Conservation (phyloP, 2,113 vertebrate species). For the Chascanopsetta lugubris region DNA sequence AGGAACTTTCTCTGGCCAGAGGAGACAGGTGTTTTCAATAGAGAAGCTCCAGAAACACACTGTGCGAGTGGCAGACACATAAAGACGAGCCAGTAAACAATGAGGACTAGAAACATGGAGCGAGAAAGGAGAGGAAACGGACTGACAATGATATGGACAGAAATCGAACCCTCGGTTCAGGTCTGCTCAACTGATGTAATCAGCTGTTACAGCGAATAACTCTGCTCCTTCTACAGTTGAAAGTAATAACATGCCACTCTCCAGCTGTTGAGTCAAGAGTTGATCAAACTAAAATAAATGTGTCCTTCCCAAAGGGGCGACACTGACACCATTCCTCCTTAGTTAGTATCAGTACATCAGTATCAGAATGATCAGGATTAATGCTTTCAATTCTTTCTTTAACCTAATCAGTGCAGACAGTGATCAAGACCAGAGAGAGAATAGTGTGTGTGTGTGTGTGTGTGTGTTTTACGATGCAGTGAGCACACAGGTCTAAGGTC, state of each 20-base stretch:
- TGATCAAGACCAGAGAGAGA: not conserved
- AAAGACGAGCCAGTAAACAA: no score
- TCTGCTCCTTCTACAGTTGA: no score
- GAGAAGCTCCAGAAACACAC: not conserved
- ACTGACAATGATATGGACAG: no score
- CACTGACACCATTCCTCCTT: not conserved
- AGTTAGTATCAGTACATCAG: not conserved
- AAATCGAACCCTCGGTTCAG: no score
- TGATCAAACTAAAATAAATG: not conserved
- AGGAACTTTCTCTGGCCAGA: no score
- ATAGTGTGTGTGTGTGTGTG: not conserved
- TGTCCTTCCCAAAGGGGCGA: not conserved
- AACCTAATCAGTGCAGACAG: constrained; percentile 24
- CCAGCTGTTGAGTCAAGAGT: not conserved
- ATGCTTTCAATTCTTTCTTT: constrained; percentile 4
- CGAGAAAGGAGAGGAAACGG: no score
- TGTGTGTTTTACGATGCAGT: constrained; percentile 23
- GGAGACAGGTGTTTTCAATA: no score
- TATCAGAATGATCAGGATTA: constrained; percentile 9
- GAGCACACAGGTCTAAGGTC: constrained; percentile 37
- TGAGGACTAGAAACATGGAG: no score
- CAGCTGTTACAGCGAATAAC: no score
- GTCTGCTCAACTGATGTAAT: no score
- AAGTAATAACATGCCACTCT: not conserved
- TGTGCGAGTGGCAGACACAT: not conserved